Base-by-base conservation (phyloP, 2,113 vertebrate genomes). In the Xyliphius kryptos region DNA sequence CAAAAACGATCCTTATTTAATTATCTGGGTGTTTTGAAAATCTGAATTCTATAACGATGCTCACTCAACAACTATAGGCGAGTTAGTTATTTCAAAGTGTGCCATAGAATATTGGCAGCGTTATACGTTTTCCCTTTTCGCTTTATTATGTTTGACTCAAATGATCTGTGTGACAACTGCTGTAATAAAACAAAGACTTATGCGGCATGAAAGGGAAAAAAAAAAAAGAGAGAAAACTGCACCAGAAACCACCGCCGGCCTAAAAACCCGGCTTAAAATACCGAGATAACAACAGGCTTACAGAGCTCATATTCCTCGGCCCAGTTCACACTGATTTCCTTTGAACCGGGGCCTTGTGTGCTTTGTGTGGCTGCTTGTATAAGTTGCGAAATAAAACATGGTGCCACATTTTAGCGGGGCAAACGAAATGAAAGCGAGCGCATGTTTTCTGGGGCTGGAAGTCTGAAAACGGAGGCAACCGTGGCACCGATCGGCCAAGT, bases 191-290 rank as follows among this genome's bases (percentile, higher is more conserved):
- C 41, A 36, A 54, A 22, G 40, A 22, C 56, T 52, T 67, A 58
- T 15, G 6, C 55, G 44, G 55, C 55, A 58, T n/a, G n/a, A n/a
- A n/a, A n/a, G n/a, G n/a, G n/a, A n/a, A n/a, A n/a, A 66, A 66
- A 48, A 63, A 17, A 1, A 54, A 54, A 38, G 40, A 43, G 26
- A 8, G 41, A 10, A 50, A 12, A 66, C 9, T 37, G 38, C 37
- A 51, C 9, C 54, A 51, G 47, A 9, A 58, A n/a, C n/a, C 40
- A 52, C 48, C 51, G 48, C 64, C 47, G 37, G 37, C 20, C 21
- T 26, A 37, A 58, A 58, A 43, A 66, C 47, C 38, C 38, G 44
- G 65, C 65, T 22, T 52, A 53, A 67, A 67, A 67, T 67, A 67
- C 56, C 65, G 21, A 36, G 21, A 55, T 66, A 67, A 60, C 65